phyloP scores from a whole-genome alignment of 2,113 vertebrate species.

The Lagopus muta region DNA sequence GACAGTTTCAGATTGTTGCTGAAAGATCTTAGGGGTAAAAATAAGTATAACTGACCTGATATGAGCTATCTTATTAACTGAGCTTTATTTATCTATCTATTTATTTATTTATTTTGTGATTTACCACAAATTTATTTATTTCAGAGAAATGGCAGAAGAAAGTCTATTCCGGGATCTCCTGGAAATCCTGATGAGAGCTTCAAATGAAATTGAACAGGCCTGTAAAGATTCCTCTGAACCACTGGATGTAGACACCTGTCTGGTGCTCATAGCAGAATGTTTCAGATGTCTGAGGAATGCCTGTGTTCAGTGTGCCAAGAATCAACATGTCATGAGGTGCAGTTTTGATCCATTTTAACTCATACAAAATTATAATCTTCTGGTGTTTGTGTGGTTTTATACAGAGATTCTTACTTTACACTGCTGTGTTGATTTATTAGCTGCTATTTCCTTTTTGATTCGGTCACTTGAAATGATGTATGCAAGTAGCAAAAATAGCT shows the following conservation, averaged over 20 bases:
- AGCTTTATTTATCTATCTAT: too few species aligned
- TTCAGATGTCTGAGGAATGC: constrained; percentile 94
- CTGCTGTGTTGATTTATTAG: constrained; percentile 4
- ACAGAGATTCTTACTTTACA: constrained; percentile 6
- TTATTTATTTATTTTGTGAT: not conserved
- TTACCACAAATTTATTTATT: constrained; percentile 26
- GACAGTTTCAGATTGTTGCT: not conserved
- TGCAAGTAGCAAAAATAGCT: constrained; percentile 1
- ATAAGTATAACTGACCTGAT: not conserved
- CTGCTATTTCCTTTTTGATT: constrained; percentile 19
- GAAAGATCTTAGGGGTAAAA: not conserved
- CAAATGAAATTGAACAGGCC: constrained; percentile 47
- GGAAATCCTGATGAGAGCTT: constrained; percentile 60
- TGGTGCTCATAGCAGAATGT: constrained; percentile 87
- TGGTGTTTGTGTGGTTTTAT: not conserved
- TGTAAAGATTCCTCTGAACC: not conserved
- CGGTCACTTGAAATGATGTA: not conserved
- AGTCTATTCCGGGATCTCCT: constrained; percentile 71
- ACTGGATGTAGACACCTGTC: constrained; percentile 46
- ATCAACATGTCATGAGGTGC: constrained; percentile 89
- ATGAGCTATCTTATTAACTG: not conserved
- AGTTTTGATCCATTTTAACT: not conserved
- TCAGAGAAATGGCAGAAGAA: constrained; percentile 77
- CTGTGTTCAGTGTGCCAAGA: constrained; percentile 86
- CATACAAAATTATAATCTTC: not conserved